phyloP scores from a whole-genome alignment of 37 sponge, comb jelly and placozoan genomes.

The Crambe crambe region DNA sequence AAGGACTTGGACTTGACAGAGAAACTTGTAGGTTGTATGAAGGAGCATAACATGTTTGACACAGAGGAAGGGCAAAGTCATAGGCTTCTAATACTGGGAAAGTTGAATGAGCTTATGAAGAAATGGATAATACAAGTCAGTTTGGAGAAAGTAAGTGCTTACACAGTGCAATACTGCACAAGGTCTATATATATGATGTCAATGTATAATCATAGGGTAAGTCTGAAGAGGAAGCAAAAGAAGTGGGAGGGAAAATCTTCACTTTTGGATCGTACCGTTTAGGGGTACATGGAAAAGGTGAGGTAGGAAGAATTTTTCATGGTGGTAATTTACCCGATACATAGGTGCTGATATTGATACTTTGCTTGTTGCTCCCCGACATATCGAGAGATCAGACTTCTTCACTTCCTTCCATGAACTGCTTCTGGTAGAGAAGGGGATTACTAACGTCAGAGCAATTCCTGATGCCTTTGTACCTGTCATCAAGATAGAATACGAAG shows the following conservation, averaged over 20 bases:
- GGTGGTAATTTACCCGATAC: not conserved
- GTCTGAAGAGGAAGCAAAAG: constrained; percentile 77
- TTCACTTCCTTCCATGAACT: constrained; percentile 84
- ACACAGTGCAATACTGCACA: not conserved
- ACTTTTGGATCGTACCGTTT: constrained; percentile 99
- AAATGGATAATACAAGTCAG: constrained; percentile 86
- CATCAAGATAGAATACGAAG: constrained; percentile 95
- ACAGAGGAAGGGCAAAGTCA: constrained; percentile 80
- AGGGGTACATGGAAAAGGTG: constrained; percentile 98
- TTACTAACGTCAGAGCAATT: constrained; percentile 84
- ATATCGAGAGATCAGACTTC: constrained; percentile 90
- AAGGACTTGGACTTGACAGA: constrained; percentile 82
- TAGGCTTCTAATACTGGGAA: constrained; percentile 76
- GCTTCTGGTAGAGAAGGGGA: constrained; percentile 57
- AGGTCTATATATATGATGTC: not conserved
- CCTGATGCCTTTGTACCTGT: constrained; percentile 99
- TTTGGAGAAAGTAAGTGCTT: constrained; percentile 67
- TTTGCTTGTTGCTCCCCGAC: constrained; percentile 93
- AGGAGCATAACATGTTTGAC: constrained; percentile 82
- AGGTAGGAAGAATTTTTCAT: not conserved
- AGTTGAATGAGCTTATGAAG: constrained; percentile 79
- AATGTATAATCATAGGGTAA: constrained; percentile 28
- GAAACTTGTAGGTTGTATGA: constrained; percentile 62
- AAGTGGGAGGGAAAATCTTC: constrained; percentile 95
- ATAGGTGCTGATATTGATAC: constrained; percentile 99